Base-by-base conservation (phyloP, 2,888 invertebrate species). In the Drosophila barbarae region DNA sequence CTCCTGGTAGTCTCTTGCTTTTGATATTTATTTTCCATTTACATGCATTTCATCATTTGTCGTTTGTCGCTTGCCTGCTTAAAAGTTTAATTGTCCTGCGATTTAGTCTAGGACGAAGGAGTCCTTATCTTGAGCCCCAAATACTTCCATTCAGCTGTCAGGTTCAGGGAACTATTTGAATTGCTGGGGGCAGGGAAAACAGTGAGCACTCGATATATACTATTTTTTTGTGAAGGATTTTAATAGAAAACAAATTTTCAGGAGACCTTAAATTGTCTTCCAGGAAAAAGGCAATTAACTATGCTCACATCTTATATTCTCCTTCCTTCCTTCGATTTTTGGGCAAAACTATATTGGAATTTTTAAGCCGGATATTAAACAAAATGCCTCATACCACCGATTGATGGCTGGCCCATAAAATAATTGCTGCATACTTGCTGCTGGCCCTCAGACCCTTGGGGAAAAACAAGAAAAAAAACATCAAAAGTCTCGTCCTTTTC, bases 61-160 rank as follows among this genome's bases (percentile, higher is more conserved):
- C 67, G 70, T 49, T 64, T 63, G 49, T 58, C 54, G 54, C n/a
- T 38, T 76, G 77, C 41, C 79, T 85, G 72, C 68, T 85, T 77
- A 83, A 82, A 76, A 79, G 85, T 79, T 76, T 82, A 79, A 85
- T 85, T 84, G 84, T 77, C 50, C 68, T 71, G 69, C 57, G 39
- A 66, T 72, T 72, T 69, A 55, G 63, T 58, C 69, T 46, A 58
- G 54, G 67, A 54, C 68, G 30, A 21, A 32, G 12, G 13, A 46
- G 56, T 15, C 10, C 68, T 56, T 61, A 38, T 69, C 69, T 69
- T 38, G 36, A 44, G 36, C 42, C n/a, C 23, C 34, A 30, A 46
- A 28, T 42, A n/a, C 26, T 26, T 2, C 41, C 76, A 81, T 78
- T 79, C 79, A 83, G 79, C 84, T 87, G 88, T 84, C 88, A 87